Percentiles rank a stretch among this genome's conserved stretches.
These are phyloP conservation scores for Catharus fuscescens DNA, from an alignment of 2,113 vertebrate genomes.

Conservation along the genomic window DNA sequence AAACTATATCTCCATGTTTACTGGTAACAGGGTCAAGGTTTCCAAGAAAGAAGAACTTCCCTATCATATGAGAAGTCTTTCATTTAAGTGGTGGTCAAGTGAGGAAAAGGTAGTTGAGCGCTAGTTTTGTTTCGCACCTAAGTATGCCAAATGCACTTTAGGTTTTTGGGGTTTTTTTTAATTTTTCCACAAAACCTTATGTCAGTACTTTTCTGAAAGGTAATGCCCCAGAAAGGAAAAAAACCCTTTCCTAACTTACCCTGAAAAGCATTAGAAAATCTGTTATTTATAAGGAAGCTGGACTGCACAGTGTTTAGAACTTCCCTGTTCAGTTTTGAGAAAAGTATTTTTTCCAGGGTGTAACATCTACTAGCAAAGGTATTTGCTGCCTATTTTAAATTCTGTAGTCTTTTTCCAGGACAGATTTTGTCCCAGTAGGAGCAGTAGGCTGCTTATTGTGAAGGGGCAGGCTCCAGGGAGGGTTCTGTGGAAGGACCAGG, in stretches of 20 bases:
- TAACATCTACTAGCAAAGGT: not conserved
- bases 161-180: not conserved
- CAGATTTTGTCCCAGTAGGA: not conserved
- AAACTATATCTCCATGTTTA: conserved; percentile 59
- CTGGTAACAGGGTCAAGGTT: conserved; percentile 52
- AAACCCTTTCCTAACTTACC: not conserved
- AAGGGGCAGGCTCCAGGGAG: not conserved
- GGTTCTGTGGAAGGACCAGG: not conserved
- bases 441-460: not conserved
- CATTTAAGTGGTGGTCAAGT: conserved; percentile 36
- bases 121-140: not conserved
- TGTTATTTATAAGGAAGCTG: not conserved
- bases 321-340: not conserved
- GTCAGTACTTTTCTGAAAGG: not conserved
- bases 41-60: conserved; percentile 50
- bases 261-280: not conserved
- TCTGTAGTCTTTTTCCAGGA: not conserved
- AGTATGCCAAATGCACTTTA: not conserved
- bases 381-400: not conserved
- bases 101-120: not conserved
- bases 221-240: not conserved
- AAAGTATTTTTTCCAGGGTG: not conserved
- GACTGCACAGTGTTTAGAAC: not conserved
- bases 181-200: not conserved
- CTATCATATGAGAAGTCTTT: conserved; percentile 32